phyloP scores from a whole-genome alignment of 2,113 vertebrate genomes.

The Odocoileus hemionus region DNA sequence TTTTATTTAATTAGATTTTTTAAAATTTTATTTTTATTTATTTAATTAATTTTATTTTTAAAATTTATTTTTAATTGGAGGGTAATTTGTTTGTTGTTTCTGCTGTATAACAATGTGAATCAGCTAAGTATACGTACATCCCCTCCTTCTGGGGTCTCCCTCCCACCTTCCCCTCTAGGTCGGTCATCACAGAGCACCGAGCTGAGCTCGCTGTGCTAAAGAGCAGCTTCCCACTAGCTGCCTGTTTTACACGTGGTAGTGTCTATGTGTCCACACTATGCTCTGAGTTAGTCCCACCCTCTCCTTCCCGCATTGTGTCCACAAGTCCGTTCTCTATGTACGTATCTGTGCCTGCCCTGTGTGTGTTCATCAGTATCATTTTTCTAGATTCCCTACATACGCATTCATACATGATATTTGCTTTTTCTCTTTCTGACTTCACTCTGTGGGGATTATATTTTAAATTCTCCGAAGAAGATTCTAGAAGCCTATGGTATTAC shows the following conservation, averaged over 20 bases:
- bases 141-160: neutral
- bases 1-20: neutral
- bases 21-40: neutral
- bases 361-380: neutral
- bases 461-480: slow-evolving; percentile 6
- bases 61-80: neutral
- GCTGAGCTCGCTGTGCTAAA: neutral
- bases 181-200: neutral
- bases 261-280: neutral
- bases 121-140: neutral
- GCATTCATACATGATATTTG: neutral
- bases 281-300: neutral
- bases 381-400: neutral
- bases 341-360: neutral
- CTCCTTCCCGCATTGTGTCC: neutral
- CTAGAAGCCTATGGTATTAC: neutral
- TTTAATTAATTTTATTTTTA: neutral
- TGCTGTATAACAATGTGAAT: neutral
- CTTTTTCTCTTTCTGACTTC: neutral
- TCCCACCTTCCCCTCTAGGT: neutral
- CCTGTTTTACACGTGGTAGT: neutral
- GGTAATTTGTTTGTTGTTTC: neutral
- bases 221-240: neutral
- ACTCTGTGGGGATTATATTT: neutral
- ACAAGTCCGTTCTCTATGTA: neutral